Conservation (phyloP, 2,888 invertebrate species). For the Hedychridium roseum region DNA sequence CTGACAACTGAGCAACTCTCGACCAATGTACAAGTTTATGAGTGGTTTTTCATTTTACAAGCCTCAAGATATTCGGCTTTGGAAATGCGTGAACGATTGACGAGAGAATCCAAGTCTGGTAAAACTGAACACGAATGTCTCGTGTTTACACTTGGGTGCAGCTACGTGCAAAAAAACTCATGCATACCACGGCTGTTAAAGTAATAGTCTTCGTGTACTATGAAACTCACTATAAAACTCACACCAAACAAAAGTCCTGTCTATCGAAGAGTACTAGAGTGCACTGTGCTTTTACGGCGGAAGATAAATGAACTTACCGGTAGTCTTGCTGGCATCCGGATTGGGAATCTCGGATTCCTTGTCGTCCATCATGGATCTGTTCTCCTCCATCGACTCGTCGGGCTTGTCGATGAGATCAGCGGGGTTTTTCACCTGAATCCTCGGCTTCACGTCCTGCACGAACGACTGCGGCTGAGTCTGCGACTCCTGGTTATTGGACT, state of each 20-base stretch:
- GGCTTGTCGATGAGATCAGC: conserved; percentile 59
- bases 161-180: conserved; percentile 48
- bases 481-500: conserved; percentile 38
- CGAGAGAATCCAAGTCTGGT: too few species aligned
- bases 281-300: conserved; percentile 13
- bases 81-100: too few species aligned
- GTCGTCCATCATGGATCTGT: conserved; percentile 47
- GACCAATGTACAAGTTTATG: too few species aligned
- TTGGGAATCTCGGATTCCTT: conserved; percentile 52
- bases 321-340: conserved; percentile 57
- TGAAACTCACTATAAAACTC: conserved; percentile 17
- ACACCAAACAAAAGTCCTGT: conserved; percentile 31
- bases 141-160: conserved; percentile 30
- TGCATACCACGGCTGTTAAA: conserved; percentile 26
- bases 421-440: conserved; percentile 60
- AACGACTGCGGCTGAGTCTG: conserved; percentile 28
- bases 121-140: conserved; percentile 12
- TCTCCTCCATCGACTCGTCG: conserved; percentile 45
- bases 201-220: conserved; percentile 10
- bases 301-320: conserved; percentile 50
- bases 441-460: conserved; percentile 51
- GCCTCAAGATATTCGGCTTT: too few species aligned
- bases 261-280: conserved; percentile 24
- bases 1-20: too few species aligned
- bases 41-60: too few species aligned